Conservation (phyloP, 2,888 invertebrate genomes). For the Onchidella celtica region DNA sequence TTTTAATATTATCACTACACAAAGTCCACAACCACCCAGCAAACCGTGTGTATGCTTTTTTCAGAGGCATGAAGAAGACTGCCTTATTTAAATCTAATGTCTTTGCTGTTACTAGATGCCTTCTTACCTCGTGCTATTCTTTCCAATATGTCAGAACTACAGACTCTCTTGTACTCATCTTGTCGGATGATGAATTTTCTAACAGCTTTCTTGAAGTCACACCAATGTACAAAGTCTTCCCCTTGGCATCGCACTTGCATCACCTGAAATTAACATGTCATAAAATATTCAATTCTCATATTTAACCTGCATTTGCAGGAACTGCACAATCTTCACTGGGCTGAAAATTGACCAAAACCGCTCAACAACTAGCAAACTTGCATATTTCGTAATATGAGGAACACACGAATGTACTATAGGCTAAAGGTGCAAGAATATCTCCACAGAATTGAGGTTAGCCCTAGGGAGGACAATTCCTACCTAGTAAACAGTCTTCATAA, state of each 20-base stretch:
- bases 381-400: not conserved
- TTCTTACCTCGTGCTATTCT: conserved; percentile 43
- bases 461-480: too few relatives aligned
- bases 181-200: conserved; percentile 37
- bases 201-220: conserved; percentile 36
- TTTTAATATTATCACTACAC: too few relatives aligned
- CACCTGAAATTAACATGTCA: not conserved
- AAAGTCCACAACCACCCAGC: too few relatives aligned
- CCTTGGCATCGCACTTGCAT: not conserved
- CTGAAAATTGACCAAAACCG: too few relatives aligned
- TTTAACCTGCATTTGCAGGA: not conserved
- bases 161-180: conserved; percentile 42
- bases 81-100: too few relatives aligned
- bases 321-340: not conserved
- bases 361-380: too few relatives aligned
- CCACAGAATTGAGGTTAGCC: not conserved
- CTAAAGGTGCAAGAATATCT: not conserved
- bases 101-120: too few relatives aligned
- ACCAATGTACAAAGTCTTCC: conserved; percentile 25
- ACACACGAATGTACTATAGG: not conserved
- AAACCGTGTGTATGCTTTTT: too few relatives aligned
- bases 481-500: too few relatives aligned
- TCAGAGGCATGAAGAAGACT: too few relatives aligned
- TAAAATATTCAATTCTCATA: not conserved
- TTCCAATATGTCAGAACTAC: conserved; percentile 48